Evolutionary conservation across 2,888 invertebrate genomes (phyloP), one percentile per base, ranked within the genome.

Genomic region (Acronicta psi): DNA sequence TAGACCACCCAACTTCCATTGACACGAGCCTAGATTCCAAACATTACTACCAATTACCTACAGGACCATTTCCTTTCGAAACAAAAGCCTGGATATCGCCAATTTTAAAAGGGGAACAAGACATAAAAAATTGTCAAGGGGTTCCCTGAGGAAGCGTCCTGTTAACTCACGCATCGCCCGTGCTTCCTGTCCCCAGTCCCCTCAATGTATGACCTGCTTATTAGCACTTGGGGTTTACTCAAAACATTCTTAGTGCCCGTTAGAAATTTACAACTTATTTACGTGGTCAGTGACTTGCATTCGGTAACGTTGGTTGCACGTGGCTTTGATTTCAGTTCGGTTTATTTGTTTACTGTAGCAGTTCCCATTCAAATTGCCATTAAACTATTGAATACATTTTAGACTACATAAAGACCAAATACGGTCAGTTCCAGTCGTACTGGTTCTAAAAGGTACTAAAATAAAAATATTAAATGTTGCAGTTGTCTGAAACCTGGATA

Each of bases 151-250:
- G 93, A 93, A 91, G 83, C 82, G 85, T 82, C 87, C 88, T 89
- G 92, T 93, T 93, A 93, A 90, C 82, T 85, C 82, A 87, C 85
- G 89, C 93, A 90, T 84, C 77, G 79, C 72, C 88, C 93, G 87
- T 92, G 79, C 79, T 89, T 93, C 93, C 93, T 91, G 90, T 83
- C 81, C 70, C 68, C 66, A 81, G 85, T 83, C 88, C 88, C 89
- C 88, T 83, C 78, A 59, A 68, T 79, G 60, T 80, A 72, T 80
- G 81, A 82, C 82, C 79, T 80, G 82, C 73, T 84, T 84, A 82
- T 87, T 88, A 87, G 81, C 85, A 84, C 84, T 78, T 79, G 59
- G 78, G 75, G 77, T 79, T 73, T 81, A 84, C 80, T 75, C 69
- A 74, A 82, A 80, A 78, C 77, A 60, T 80, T 81, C 80, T 80